Evolutionary conservation across 2,797 vertebrate species (phyloP).

Genomic region (Alectoris magna): DNA sequence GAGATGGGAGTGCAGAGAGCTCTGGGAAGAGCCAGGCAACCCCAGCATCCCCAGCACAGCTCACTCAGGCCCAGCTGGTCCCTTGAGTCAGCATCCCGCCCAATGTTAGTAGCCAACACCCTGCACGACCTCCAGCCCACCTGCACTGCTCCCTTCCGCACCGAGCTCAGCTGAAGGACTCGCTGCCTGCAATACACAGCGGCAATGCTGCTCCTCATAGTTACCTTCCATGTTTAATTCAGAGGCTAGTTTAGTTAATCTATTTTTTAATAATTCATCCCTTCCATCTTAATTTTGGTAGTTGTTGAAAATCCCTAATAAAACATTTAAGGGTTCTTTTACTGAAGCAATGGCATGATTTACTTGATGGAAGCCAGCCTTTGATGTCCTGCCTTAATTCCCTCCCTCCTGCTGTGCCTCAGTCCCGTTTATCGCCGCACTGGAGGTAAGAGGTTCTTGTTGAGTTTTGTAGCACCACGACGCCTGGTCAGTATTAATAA

Average conservation of each 20-base stretch:
- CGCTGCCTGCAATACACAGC: not conserved
- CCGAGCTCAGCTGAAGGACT: not conserved
- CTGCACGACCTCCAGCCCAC: too few species aligned
- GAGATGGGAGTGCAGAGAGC: not conserved
- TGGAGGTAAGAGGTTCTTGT: slow-evolving; percentile 34
- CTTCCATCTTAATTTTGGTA: slow-evolving; percentile 81
- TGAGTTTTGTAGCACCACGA: not conserved
- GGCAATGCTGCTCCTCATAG: not conserved
- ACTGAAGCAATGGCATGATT: slow-evolving; percentile 70
- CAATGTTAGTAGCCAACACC: not conserved
- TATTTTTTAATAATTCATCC: slow-evolving; percentile 80
- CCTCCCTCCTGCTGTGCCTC: slow-evolving; percentile 28
- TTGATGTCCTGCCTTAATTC: slow-evolving; percentile 67
- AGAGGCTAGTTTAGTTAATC: slow-evolving; percentile 76
- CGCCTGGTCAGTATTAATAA: not conserved
- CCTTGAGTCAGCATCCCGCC: not conserved
- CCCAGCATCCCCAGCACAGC: not conserved
- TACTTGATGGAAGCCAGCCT: slow-evolving; percentile 71
- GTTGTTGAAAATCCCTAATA: slow-evolving; percentile 80
- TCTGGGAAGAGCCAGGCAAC: rapidly evolving
- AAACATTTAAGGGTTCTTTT: slow-evolving; percentile 79
- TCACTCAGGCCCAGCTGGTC: not conserved
- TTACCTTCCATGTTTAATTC: slow-evolving; percentile 76
- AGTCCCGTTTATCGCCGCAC: slow-evolving; percentile 30
- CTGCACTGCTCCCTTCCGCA: not conserved